Evolutionary conservation across 2,888 invertebrate species (phyloP).

Genomic region (Drosophila kuntzei): DNA sequence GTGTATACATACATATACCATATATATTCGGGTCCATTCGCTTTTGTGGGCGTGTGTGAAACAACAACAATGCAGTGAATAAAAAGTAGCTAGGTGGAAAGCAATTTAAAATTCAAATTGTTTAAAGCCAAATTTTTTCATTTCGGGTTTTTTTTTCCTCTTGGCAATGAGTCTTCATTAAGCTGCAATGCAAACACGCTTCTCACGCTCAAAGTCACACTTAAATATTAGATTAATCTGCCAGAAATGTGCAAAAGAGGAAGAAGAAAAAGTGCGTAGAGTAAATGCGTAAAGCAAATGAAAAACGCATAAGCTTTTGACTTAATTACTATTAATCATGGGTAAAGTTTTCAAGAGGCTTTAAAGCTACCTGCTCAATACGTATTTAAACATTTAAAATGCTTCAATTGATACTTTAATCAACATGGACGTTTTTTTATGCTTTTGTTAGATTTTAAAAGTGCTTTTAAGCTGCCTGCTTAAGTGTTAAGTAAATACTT

Average conservation of each 20-base stretch:
- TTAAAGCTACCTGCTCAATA: neutral
- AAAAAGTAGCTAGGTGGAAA: neutral
- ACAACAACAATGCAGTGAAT: constrained; percentile 2
- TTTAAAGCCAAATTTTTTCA: constrained; percentile 23
- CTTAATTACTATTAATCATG: constrained; percentile 1
- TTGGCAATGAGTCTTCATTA: constrained; percentile 45
- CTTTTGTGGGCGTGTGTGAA: constrained; percentile 5
- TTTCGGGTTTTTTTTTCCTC: neutral
- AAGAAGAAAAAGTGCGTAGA: neutral
- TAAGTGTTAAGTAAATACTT: no score
- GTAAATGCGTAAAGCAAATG: neutral
- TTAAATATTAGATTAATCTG: constrained; percentile 12
- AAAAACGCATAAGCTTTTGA: neutral
- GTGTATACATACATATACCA: constrained; percentile 4
- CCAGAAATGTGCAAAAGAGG: neutral
- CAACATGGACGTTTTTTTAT: no score
- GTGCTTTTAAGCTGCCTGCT: neutral
- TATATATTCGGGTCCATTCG: constrained; percentile 15
- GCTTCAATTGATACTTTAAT: neutral
- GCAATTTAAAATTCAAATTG: constrained; percentile 45
- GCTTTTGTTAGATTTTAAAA: neutral
- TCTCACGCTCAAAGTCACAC: constrained; percentile 11
- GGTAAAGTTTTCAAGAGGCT: neutral
- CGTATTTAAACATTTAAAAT: neutral
- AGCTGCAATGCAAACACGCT: constrained; percentile 17